Evolutionary conservation across 1,140 invertebrate species (phyloP).

Genomic region (Whitmania pigra): DNA sequence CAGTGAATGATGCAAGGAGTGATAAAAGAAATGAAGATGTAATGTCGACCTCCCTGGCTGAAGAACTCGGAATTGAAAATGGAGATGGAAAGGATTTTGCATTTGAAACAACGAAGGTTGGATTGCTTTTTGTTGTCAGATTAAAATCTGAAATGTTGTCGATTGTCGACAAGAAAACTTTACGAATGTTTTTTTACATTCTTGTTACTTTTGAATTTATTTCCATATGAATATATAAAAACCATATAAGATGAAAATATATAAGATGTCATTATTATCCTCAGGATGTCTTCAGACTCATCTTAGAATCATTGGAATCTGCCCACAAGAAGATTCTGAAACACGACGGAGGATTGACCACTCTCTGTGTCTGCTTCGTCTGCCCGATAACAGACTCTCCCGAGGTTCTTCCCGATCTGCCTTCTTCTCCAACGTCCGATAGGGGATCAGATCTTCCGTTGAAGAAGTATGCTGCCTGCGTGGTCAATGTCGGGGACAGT

Average conservation of each 20-base stretch:
- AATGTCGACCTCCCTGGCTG: background rate
- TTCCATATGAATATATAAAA: no score
- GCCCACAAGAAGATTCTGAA: slow-evolving; percentile 75
- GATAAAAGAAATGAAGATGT: background rate
- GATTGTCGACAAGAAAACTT: no score
- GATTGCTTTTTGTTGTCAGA: background rate
- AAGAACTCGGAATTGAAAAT: background rate
- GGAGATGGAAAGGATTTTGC: background rate
- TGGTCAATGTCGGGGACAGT: slow-evolving; percentile 80
- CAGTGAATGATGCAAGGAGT: background rate
- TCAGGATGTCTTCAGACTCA: slow-evolving; percentile 63
- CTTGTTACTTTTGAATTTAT: background rate
- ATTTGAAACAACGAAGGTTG: background rate
- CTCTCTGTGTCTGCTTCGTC: slow-evolving; percentile 65
- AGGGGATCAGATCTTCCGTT: slow-evolving; percentile 19
- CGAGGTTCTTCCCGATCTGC: slow-evolving; percentile 30
- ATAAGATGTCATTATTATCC: slow-evolving; percentile 27
- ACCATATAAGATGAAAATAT: background rate
- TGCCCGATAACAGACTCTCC: slow-evolving; percentile 46
- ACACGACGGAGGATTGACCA: slow-evolving; percentile 72
- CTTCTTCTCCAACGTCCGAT: slow-evolving; percentile 21
- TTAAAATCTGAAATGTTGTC: background rate
- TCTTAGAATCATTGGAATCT: slow-evolving; percentile 70
- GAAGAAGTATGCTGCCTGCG: slow-evolving; percentile 63
- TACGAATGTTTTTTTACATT: background rate